Base-by-base conservation (phyloP, 2,888 invertebrate species). In the Drosophila algonquin region DNA sequence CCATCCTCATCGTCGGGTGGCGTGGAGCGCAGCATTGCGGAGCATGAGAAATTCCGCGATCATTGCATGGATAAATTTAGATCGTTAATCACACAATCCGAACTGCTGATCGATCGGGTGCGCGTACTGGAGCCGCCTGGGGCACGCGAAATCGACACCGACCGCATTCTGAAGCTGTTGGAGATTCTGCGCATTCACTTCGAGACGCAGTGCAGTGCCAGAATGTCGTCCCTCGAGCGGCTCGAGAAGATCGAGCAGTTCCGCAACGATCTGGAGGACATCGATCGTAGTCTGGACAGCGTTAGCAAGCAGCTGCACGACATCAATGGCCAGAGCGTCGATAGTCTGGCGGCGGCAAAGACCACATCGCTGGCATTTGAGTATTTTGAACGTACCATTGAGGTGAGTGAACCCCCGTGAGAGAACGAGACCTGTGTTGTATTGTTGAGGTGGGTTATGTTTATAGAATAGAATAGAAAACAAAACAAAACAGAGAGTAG, bases 351-450 rank as follows among this genome's bases (percentile, higher is more conserved):
- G 8, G 94, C 95, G 45, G 95, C 96, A 8, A 94, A 94, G 90
- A 94, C 95, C 59, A 95, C 95, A 51, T 95, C 95, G 7, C 92
- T 94, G 77, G 95, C 95, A 40, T 97, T 96, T 90, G 93, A 94
- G 73, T 95, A 95, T 85, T 96, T 97, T 90, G 96, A 97, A 92
- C 95, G 95, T 91, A 96, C 96, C 59, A 94, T 96, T 77, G 94
- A 95, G 93, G 96, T 96, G 92, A 92, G 92, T 91, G 76, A 73
- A 62, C 82, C 73, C 18, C 45, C 3, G 30, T 3, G 1, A 18
- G 18, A 53, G 21, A 21, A 21, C 7, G 7, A 8, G 30, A 30
- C 8, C 30, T 8, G 48, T 35, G 10, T 27, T 44, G 48, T 35
- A 10, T 27, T 44, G 63, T 55, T 46, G 35, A 70, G 69, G 69